These are phyloP conservation scores for Smittia sp. DNA, from an alignment of 2,888 invertebrate genomes.

Conservation along the genomic window DNA sequence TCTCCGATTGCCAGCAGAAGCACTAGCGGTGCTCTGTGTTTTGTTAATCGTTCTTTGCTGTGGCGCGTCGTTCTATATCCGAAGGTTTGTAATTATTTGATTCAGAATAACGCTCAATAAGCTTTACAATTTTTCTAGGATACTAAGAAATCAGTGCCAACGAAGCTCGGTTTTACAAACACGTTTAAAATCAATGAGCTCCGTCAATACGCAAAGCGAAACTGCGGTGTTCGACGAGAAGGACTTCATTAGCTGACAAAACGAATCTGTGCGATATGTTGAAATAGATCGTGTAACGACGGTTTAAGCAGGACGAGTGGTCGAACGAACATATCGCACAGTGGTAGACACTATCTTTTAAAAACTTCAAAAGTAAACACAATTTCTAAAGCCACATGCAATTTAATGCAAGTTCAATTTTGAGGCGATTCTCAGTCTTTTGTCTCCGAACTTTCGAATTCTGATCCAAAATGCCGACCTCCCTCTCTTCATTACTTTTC, in stretches of 20 bases:
- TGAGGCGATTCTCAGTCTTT: not conserved
- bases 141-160: conserved; percentile 62
- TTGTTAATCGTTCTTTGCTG: conserved; percentile 53
- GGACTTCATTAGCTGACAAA: conserved; percentile 93
- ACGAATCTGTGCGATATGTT: conserved; percentile 90
- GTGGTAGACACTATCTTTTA: not conserved
- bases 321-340: conserved; percentile 25
- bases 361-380: not conserved
- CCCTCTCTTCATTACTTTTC: not conserved
- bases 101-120: not conserved
- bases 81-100: conserved; percentile 52
- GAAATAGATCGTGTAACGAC: conserved; percentile 88
- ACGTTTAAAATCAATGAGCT: conserved; percentile 70
- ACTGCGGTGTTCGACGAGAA: conserved; percentile 82
- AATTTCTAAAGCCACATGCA: not conserved
- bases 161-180: conserved; percentile 76
- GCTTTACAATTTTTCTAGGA: conserved; percentile 46
- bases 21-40: conserved; percentile 61
- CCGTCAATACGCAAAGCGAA: conserved; percentile 56
- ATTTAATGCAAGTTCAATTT: not conserved
- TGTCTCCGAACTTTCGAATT: not conserved
- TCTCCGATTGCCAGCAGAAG: conserved; percentile 72
- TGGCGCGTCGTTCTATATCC: conserved; percentile 55
- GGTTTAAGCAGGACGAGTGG: conserved; percentile 62
- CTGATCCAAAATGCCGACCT: not conserved